Evolutionary conservation across 2,888 invertebrate species (phyloP).

Genomic region (Dioctria rufipes): DNA sequence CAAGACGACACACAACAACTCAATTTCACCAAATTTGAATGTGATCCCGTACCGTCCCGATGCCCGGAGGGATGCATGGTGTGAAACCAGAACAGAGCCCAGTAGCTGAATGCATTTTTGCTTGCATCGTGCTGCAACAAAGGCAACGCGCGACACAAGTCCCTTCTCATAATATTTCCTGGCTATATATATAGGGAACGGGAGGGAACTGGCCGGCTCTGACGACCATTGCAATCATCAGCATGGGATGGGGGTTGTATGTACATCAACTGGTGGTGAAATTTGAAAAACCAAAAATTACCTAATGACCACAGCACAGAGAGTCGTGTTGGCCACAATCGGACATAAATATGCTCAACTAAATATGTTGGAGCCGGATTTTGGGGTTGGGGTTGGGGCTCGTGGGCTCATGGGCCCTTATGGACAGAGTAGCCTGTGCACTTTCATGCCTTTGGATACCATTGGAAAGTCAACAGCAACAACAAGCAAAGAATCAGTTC

Average conservation of each 20-base stretch:
- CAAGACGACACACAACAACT: conserved; percentile 45
- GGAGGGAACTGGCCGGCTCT: neutral
- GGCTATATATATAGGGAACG: neutral
- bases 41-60: conserved; percentile 22
- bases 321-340: conserved; percentile 56
- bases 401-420: neutral
- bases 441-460: neutral
- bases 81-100: neutral
- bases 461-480: conserved; percentile 6
- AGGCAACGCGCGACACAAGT: neutral
- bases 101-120: conserved; percentile 36
- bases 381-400: conserved; percentile 4
- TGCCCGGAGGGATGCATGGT: neutral
- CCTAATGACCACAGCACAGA: conserved; percentile 56
- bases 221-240: neutral
- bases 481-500: conserved; percentile 20
- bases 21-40: conserved; percentile 39
- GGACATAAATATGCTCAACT: conserved; percentile 55
- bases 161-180: neutral
- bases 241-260: neutral
- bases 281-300: conserved; percentile 59
- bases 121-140: neutral
- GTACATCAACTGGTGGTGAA: conserved; percentile 53
- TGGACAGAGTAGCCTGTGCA: conserved; percentile 17
- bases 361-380: conserved; percentile 25